Evolutionary conservation across 2,888 invertebrate species (phyloP).

Genomic region (Drosophila neoperkinsi): DNA sequence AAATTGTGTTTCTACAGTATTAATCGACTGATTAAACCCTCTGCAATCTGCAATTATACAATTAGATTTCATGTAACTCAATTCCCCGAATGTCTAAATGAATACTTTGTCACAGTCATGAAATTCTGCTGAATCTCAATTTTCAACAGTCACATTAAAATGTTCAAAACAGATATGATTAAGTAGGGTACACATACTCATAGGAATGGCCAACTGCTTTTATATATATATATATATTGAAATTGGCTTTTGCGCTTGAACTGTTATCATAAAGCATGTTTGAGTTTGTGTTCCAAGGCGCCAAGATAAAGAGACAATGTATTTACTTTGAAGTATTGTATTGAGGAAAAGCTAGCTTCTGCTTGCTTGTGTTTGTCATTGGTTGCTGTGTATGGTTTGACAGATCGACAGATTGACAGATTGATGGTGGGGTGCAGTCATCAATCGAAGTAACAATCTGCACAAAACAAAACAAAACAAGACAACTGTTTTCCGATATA

Average conservation of each 20-base stretch:
- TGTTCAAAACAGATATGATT: not conserved
- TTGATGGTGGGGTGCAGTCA: slow-evolving; percentile 17
- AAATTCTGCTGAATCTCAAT: slow-evolving; percentile 24
- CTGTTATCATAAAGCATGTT: slow-evolving; percentile 38
- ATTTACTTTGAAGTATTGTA: slow-evolving; percentile 3
- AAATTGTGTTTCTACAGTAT: not conserved
- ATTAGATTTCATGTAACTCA: not conserved
- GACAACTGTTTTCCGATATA: slow-evolving; percentile 22
- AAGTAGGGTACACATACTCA: not conserved
- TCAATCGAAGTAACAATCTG: slow-evolving; percentile 21
- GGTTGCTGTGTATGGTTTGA: slow-evolving; percentile 33
- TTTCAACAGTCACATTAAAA: not conserved
- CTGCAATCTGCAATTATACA: not conserved
- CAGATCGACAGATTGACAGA: slow-evolving; percentile 20
- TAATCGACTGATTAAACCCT: not conserved
- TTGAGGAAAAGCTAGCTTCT: slow-evolving; percentile 2
- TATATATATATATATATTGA: slow-evolving; percentile 14
- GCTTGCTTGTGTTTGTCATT: slow-evolving; percentile 19
- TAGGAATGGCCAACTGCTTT: not conserved
- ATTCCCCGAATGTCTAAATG: slow-evolving; percentile 9
- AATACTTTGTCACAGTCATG: slow-evolving; percentile 4
- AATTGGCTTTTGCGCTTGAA: slow-evolving; percentile 46
- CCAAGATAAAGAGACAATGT: slow-evolving; percentile 30
- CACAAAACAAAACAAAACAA: not conserved
- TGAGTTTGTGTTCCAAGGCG: slow-evolving; percentile 16